Base-by-base conservation (phyloP, 2,888 invertebrate genomes). In the Cremastobaeus sp. region DNA sequence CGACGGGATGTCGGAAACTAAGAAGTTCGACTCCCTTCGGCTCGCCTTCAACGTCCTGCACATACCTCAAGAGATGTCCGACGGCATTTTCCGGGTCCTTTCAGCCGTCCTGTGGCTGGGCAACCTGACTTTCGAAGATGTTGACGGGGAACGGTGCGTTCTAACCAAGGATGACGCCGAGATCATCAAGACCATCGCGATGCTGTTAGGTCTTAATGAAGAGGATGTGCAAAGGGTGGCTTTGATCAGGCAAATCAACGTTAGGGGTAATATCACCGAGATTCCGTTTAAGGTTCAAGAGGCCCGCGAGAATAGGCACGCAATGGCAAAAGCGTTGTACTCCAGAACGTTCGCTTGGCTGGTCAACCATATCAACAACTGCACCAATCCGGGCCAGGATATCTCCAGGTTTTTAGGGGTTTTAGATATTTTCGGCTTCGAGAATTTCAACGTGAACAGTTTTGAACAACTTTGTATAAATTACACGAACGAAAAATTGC, bases 391-490 rank as follows among this genome's bases (percentile, higher is more conserved):
- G 0, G 96, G 95, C 5, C 92, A 94, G 77, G 94, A 95, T 82
- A 92, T 93, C 8, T 90, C 92, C 8, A 86, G 92, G 70, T 94
- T 96, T 81, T 90, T 97, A 52, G 97, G 96, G 4, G 96, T 97
- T 4, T 90, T 97, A 35, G 97, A 97, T 87, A 97, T 97, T 80
- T 97, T 97, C 86, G 97, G 96, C 62, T 97, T 97, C 87, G 97
- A 97, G 89, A 96, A 97, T 89, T 97, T 97, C 88, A 90, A 92
- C 1, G 90, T 92, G n/a, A 97, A 97, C 88, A 96, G 96, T 1
- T 94, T 97, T 80, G 97, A 97, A 85, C 97, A 97, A 84, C 91
- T 96, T 8, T 96, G 96, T 86, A 97, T 97, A 77, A 97, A 97
- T 88, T 97, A 96, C 88, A 96, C 96, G 0, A 97, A 97, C 85